Evolutionary conservation across 2,113 vertebrate genomes (phyloP).

Genomic region (Peucedramus taeniatus): DNA sequence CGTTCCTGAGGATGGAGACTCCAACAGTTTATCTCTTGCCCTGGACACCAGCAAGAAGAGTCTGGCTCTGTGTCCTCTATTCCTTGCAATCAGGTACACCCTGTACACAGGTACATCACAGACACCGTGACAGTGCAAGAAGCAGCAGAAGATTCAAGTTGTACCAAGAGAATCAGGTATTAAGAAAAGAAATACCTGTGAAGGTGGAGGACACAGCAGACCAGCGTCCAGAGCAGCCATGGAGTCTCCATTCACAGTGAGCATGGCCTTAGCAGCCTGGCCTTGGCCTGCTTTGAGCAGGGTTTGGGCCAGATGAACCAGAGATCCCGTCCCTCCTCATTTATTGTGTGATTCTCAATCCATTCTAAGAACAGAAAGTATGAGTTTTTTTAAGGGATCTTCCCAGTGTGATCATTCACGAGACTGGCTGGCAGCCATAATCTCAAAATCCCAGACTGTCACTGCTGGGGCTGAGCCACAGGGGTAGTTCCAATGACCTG

Average conservation of each 20-base stretch:
- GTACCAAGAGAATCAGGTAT: neutral
- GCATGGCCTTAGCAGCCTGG: neutral
- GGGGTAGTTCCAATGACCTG: neutral
- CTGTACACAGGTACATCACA: neutral
- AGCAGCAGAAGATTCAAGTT: neutral
- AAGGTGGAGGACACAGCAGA: neutral
- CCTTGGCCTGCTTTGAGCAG: neutral
- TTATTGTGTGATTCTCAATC: neutral
- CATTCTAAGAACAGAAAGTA: neutral
- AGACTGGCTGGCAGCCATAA: too few relatives aligned
- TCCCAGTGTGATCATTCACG: rapidly evolving
- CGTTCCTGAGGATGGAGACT: neutral
- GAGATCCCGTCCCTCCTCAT: neutral
- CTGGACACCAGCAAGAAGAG: neutral
- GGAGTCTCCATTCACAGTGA: neutral
- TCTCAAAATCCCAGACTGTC: neutral
- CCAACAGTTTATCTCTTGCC: neutral
- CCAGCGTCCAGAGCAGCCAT: rapidly evolving
- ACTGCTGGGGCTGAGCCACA: neutral
- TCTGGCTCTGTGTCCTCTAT: neutral
- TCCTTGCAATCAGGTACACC: neutral
- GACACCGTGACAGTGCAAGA: rapidly evolving
- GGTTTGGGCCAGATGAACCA: neutral
- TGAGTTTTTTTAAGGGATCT: neutral
- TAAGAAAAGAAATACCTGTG: neutral